phyloP scores from a whole-genome alignment of 1,140 invertebrate genomes.

The Trichonephila clavata region DNA sequence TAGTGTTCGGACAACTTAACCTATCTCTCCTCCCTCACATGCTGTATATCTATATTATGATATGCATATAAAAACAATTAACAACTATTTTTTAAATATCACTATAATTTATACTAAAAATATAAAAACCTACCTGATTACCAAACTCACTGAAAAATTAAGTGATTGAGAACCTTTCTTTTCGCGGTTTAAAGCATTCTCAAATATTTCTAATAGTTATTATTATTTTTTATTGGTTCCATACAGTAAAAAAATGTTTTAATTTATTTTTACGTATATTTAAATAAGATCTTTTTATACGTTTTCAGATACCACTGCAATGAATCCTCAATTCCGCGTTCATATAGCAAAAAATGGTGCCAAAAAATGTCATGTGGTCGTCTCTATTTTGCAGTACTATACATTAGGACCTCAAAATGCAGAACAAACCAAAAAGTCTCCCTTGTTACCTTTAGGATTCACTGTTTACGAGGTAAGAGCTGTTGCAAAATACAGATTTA shows the following conservation, averaged over 20 bases:
- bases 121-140: no score
- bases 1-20: no score
- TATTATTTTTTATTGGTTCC: not conserved
- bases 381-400: slow-evolving; percentile 88
- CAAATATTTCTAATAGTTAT: not conserved
- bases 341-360: slow-evolving; percentile 84
- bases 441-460: slow-evolving; percentile 85
- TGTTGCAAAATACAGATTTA: no score
- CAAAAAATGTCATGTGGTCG: slow-evolving; percentile 87
- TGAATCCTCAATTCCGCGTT: slow-evolving; percentile 88
- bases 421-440: slow-evolving; percentile 80
- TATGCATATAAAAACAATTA: no score
- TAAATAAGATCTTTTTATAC: not conserved
- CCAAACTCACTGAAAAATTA: no score
- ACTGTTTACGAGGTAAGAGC: slow-evolving; percentile 85
- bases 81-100: no score
- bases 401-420: slow-evolving; percentile 81
- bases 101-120: no score
- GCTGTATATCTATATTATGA: no score
- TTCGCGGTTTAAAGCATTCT: not conserved
- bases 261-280: not conserved
- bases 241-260: not conserved
- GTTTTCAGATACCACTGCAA: slow-evolving; percentile 85
- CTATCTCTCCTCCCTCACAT: no score
- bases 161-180: no score